phyloP scores from a whole-genome alignment of 2,888 invertebrate species.

The Elysia crispata region DNA sequence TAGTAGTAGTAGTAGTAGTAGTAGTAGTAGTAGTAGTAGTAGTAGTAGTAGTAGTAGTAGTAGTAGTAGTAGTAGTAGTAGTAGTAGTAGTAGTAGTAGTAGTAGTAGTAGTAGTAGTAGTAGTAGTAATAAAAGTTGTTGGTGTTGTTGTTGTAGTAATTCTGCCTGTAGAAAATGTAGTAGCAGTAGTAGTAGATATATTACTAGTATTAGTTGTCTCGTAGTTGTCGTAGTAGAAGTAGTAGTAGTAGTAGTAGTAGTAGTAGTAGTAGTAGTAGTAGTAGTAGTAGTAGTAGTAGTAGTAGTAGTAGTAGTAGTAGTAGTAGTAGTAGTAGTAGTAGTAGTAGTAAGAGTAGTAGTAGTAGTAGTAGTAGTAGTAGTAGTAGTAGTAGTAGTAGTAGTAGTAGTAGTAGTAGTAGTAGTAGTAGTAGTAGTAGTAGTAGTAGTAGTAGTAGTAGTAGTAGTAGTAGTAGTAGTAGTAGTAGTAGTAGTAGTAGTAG shows the following conservation, averaged over 20 bases:
- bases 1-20: not conserved
- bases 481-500: no score
- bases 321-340: no score
- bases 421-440: not conserved
- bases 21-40: not conserved
- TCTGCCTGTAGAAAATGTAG: not conserved
- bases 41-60: not conserved
- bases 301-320: not conserved
- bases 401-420: not conserved
- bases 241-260: not conserved
- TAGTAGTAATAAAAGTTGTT: not conserved
- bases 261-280: not conserved
- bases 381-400: not conserved
- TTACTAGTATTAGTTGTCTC: not conserved
- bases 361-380: no score
- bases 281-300: not conserved
- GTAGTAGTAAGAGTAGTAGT: no score
- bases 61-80: not conserved
- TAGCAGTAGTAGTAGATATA: not conserved
- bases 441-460: not conserved
- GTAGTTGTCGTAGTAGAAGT: not conserved
- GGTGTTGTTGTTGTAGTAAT: not conserved
- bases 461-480: no score
- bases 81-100: not conserved
- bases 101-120: not conserved